Evolutionary conservation across 1,140 invertebrate genomes (phyloP).

Genomic region (Propsilocerus akamusi): DNA sequence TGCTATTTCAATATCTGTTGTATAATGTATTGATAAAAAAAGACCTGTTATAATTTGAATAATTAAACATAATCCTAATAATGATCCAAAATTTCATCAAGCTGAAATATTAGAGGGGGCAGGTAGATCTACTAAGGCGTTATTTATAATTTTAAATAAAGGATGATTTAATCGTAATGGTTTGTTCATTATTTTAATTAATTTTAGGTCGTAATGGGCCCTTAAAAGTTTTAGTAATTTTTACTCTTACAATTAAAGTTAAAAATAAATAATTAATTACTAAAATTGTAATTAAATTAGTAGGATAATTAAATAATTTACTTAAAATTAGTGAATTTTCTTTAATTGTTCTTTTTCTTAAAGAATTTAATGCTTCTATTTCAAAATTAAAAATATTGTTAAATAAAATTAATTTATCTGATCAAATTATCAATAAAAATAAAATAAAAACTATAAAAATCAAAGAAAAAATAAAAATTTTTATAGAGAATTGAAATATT

Average conservation of each 20-base stretch:
- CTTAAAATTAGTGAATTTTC: conserved; percentile 12
- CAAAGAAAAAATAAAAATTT: conserved; percentile 13
- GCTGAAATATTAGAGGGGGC: conserved; percentile 29
- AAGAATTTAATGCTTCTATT: conserved; percentile 15
- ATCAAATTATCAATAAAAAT: conserved; percentile 12
- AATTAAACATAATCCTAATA: conserved; percentile 35
- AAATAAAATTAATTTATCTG: conserved; percentile 12
- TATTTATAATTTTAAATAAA: conserved; percentile 28
- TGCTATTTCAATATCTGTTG: conserved; percentile 28
- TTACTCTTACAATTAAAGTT: conserved; percentile 26
- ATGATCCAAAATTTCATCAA: conserved; percentile 33
- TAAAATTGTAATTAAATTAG: conserved; percentile 23
- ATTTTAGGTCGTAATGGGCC: conserved; percentile 23
- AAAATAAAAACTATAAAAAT: conserved; percentile 12
- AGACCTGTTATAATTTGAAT: conserved; percentile 37
- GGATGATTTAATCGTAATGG: conserved; percentile 24
- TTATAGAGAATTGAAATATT: conserved; percentile 25
- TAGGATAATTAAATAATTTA: conserved; percentile 26
- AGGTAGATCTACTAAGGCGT: conserved; percentile 32
- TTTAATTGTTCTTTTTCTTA: conserved; percentile 18
- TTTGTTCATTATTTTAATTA: conserved; percentile 26
- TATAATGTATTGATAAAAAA: conserved; percentile 40
- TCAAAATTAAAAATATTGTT: conserved; percentile 8
- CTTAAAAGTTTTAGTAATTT: conserved; percentile 25
- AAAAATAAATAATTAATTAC: conserved; percentile 30